Conservation (phyloP, 2,113 vertebrate genomes). For the Phaetusa simplex region DNA sequence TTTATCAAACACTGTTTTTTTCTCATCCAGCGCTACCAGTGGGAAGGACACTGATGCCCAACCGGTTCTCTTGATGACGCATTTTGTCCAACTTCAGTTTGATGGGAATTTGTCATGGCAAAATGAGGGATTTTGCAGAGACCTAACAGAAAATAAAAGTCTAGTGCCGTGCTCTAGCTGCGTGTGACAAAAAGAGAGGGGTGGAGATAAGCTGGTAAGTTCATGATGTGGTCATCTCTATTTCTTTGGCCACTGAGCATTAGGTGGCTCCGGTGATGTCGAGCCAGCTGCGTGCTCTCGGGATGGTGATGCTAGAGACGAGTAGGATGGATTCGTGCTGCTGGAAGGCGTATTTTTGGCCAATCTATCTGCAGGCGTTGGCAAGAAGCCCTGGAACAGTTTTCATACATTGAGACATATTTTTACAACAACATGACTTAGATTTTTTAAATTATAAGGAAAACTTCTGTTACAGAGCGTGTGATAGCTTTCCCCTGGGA, state of each 20-base stretch:
- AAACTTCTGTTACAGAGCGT: rapidly evolving
- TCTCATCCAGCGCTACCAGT: rapidly evolving
- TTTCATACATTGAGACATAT: not conserved
- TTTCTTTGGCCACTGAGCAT: not conserved
- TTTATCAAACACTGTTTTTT: not conserved
- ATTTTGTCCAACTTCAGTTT: not conserved
- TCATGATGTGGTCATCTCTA: rapidly evolving
- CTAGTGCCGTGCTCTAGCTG: rapidly evolving
- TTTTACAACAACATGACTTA: not conserved
- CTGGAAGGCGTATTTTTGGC: not conserved
- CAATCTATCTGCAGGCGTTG: not conserved
- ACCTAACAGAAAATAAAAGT: not conserved
- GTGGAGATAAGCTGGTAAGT: not conserved
- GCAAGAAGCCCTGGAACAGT: constrained; percentile 5
- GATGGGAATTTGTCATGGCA: not conserved
- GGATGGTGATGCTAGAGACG: not conserved
- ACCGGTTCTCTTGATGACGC: not conserved
- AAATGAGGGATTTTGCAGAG: not conserved
- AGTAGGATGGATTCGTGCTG: not conserved
- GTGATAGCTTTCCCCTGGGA: not conserved
- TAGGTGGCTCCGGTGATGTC: rapidly evolving
- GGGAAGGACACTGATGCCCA: not conserved
- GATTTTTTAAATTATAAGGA: not conserved
- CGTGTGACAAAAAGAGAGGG: not conserved
- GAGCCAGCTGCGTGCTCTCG: rapidly evolving